Base-by-base conservation (phyloP, 1,140 invertebrate species). In the Hestina assimilis region DNA sequence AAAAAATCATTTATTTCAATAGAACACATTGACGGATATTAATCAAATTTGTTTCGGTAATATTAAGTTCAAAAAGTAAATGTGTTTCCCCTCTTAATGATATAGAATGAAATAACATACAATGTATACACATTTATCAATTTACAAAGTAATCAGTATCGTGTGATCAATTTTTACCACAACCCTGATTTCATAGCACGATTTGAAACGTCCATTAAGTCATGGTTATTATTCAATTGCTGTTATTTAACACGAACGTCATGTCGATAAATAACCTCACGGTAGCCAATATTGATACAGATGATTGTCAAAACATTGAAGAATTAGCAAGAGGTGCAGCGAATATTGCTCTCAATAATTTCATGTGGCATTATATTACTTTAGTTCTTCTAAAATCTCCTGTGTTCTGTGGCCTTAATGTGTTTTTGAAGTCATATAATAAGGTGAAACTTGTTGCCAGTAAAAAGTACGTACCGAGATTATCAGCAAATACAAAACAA, bases 311-410 rank as follows among this genome's bases (percentile, higher is more conserved):
- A 8, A 11, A 20, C 5, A 54, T 58, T 20, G 50, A 72, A 21
- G 52, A 62, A 33, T 45, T 85, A 48, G 73, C 72, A n/a, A 60
- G 66, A 60, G 68, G 45, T 40, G 81, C 83, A 26, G 72, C 74
- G 6, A 59, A 63, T 28, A 72, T 86, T 47, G 79, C 79, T 0
- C 35, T 62, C 5, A 41, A 73, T 11, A 79, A 83, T 50, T 86
- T 86, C 42, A 59, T 73, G 26, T 81, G 78, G 72, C 62, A 75
- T 6, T 77, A 72, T 40, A 56, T 63, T 3, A 83, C 83, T 2
- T 63, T 83, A 4, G 57, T 86, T 21, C 20, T 79, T 5, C 74
- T 74, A 26, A 83, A 79, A 57, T 57, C 73, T 4, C 66, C 69
- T 2, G 28, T 78, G 0, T 17, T 60, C 1, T 69, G 52, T 47